These are phyloP conservation scores for Andricus grossulariae DNA, from an alignment of 1,140 invertebrate genomes.

Conservation along the genomic window DNA sequence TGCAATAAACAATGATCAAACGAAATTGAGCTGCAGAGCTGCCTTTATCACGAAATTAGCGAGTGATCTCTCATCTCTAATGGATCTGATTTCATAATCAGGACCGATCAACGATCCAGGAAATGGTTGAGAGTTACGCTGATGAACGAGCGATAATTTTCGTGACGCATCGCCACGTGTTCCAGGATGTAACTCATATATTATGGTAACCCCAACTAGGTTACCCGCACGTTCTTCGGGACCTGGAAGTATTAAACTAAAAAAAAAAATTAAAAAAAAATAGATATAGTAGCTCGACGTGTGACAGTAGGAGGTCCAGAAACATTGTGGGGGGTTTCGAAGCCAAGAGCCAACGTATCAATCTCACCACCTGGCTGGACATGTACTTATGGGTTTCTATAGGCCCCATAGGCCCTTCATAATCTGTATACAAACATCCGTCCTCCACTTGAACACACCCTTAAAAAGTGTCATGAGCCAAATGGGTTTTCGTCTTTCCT, in stretches of 20 bases:
- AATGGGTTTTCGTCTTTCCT: slow-evolving; percentile 17
- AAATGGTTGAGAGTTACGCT: slow-evolving; percentile 7
- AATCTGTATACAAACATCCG: slow-evolving; percentile 19
- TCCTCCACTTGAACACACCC: background rate
- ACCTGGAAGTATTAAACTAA: slow-evolving; percentile 7
- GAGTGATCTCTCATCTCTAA: too few species aligned
- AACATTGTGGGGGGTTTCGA: slow-evolving; percentile 34
- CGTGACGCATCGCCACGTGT: slow-evolving; percentile 36
- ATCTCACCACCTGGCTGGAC: slow-evolving; percentile 43
- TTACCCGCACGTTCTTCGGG: slow-evolving; percentile 17
- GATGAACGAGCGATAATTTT: slow-evolving; percentile 40
- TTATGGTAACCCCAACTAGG: slow-evolving; percentile 20
- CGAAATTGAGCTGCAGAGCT: too few species aligned
- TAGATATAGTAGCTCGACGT: slow-evolving; percentile 38
- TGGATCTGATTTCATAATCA: background rate
- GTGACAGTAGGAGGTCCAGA: slow-evolving; percentile 46
- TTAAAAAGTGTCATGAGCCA: slow-evolving; percentile 2
- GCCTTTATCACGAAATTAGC: too few species aligned
- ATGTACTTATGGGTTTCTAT: slow-evolving; percentile 29
- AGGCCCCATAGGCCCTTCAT: background rate
- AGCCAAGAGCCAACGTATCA: slow-evolving; percentile 35
- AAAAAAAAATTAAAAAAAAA: too few species aligned
- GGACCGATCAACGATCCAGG: slow-evolving; percentile 2
- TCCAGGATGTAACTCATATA: slow-evolving; percentile 48
- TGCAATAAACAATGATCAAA: too few species aligned